Evolutionary conservation across 2,888 invertebrate genomes (phyloP), one percentile per base, ranked within the genome.

Genomic region (Chydorus sphaericus): DNA sequence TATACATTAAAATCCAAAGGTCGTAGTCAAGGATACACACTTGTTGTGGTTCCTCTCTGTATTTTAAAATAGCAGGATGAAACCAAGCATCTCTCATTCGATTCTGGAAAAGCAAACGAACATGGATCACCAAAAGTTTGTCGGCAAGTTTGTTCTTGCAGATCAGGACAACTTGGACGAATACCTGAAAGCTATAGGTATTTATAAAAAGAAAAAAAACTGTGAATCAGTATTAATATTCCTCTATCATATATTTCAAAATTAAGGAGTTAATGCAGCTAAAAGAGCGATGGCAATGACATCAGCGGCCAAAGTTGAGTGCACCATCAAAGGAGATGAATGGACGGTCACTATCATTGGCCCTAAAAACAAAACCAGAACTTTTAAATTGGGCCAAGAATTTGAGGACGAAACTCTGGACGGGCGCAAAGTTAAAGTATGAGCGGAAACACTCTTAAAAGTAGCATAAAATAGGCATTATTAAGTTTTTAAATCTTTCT

Each of bases 381-480:
- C 79, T 68, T 93, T 93, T 76, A 68, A 82, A 68, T 78, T 85
- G 29, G 85, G 84, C 4, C 83, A 85, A 62, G 88, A 91, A 69
- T 88, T 92, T 70, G 87, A 89, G 30, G 89, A 92, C 70, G 86
- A 85, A 63, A 90, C 92, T 16, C 80, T 86, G 61, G 91, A 93
- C 69, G 91, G 92, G 28, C 80, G 90, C 59, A 85, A 83, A 71
- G 89, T 90, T 56, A 77, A 51, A 31, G 51, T 51, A 51, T 23
- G n/a, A n/a, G n/a, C n/a, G n/a, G n/a, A n/a, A n/a, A n/a, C n/a
- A n/a, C n/a, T n/a, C n/a, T n/a, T n/a, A n/a, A n/a, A n/a, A n/a
- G n/a, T n/a, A n/a, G n/a, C n/a, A n/a, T n/a, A n/a, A n/a, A n/a
- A n/a, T n/a, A n/a, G n/a, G n/a, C n/a, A n/a, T n/a, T n/a, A n/a